Evolutionary conservation across 2,113 vertebrate genomes (phyloP), one percentile per base, ranked within the genome.

Genomic region (Trematomus loennbergii): DNA sequence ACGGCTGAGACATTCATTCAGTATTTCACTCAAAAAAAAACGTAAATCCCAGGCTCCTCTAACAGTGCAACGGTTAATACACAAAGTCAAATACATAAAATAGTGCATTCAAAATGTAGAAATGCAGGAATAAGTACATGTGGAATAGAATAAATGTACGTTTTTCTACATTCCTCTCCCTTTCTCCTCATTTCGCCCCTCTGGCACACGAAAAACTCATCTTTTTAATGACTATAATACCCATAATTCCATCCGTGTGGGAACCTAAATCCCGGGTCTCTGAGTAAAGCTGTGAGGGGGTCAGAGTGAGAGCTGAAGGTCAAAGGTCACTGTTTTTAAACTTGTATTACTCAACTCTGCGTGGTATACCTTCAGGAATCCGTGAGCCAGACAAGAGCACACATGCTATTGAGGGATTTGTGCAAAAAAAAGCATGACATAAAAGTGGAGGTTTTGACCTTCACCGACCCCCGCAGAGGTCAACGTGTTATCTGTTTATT

Each of bases 181-280:
- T 29, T 29, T 29, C 29, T 25, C 25, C 25, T 25, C 25, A 25
- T 25, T 25, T 25, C 25, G 2, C 22, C 22, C 2, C 25, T 29
- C 3, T 29, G 29, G 3, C 29, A 29, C 49, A 66, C 60, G 12
- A 17, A n/a, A 33, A 33, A 43, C 7, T 17, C 8, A 33, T 77
- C 15, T 76, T 60, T 50, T 22, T 67, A 81, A 85, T 4, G 18
- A 53, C 74, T 59, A 65, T 68, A 55, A 20, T 58, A 75, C 65
- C 72, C 59, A 69, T 78, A 87, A 93, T 86, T 79, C 59, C 50
- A 12, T 65, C 13, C 12, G 22, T 61, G 78, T 80, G 78, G 71
- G 75, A 80, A 78, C 43, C 17, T 49, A 61, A 84, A 58, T 22
- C 25, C 49, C 5, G 57, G 79, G 75, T 82, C 76, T 55, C 16